These are phyloP conservation scores for Nipponacmea schrenckii DNA, from an alignment of 2,888 invertebrate genomes.

Conservation along the genomic window DNA sequence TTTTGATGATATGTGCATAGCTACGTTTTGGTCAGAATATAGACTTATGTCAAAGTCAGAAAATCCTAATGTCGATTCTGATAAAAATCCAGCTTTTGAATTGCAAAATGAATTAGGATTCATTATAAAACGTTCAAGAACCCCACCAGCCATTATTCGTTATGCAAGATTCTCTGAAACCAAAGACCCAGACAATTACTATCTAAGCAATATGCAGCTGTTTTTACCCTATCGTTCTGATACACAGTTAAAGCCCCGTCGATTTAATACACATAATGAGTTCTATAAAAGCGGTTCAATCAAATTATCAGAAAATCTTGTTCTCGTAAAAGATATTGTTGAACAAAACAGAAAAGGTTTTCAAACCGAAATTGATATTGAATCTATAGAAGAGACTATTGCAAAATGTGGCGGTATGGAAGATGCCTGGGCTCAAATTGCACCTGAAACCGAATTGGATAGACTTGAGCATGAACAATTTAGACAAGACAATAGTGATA, in stretches of 20 bases:
- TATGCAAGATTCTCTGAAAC: neutral
- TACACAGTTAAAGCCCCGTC: conserved; percentile 2
- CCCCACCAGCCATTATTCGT: neutral
- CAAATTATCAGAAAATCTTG: neutral
- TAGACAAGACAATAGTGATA: too few relatives aligned
- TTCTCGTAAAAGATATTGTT: neutral
- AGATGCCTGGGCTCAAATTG: too few relatives aligned
- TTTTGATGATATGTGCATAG: conserved; percentile 10
- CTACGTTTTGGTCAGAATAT: conserved; percentile 19
- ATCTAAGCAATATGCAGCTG: neutral
- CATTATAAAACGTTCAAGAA: neutral
- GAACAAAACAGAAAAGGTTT: neutral
- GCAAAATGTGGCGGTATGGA: too few relatives aligned
- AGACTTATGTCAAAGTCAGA: too few relatives aligned
- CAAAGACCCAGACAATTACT: conserved; percentile 5
- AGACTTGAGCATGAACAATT: too few relatives aligned
- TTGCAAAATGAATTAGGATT: too few relatives aligned
- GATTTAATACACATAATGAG: neutral
- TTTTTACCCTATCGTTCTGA: conserved; percentile 5
- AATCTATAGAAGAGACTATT: too few relatives aligned
- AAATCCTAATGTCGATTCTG: too few relatives aligned
- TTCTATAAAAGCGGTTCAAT: neutral
- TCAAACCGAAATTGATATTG: too few relatives aligned
- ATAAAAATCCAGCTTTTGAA: too few relatives aligned
- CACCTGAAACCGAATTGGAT: too few relatives aligned